phyloP scores from a whole-genome alignment of 2,888 invertebrate genomes.

The Aphelenchoides bicaudatus region DNA sequence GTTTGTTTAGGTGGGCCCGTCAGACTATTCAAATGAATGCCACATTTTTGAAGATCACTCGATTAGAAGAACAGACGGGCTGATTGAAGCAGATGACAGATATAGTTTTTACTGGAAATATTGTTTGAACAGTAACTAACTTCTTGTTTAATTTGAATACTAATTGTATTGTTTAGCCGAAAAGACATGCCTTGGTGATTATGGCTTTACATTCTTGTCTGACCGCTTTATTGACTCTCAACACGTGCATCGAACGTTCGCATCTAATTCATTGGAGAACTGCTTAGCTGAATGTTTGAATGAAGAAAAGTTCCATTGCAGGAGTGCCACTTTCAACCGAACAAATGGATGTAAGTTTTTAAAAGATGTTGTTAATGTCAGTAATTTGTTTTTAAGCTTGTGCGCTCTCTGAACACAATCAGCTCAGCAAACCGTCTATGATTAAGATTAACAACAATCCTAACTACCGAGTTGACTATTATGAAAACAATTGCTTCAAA shows the following conservation, averaged over 20 bases:
- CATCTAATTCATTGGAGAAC: conserved; percentile 47
- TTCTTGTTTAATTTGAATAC: conserved; percentile 12
- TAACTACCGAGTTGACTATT: conserved; percentile 60
- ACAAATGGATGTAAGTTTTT: conserved; percentile 48
- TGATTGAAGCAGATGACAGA: conserved; percentile 60
- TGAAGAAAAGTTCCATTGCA: conserved; percentile 48
- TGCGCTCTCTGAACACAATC: conserved; percentile 56
- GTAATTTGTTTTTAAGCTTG: conserved; percentile 38
- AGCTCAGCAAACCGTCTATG: conserved; percentile 55
- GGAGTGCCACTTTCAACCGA: conserved; percentile 59
- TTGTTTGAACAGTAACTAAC: conserved; percentile 47
- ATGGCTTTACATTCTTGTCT: conserved; percentile 59
- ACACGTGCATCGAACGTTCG: conserved; percentile 36
- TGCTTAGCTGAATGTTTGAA: conserved; percentile 57
- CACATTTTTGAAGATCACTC: conserved; percentile 47
- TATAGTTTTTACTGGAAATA: conserved; percentile 61
- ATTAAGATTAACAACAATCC: conserved; percentile 60
- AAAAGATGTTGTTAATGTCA: conserved; percentile 19
- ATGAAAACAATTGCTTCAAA: conserved; percentile 60
- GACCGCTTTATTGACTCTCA: conserved; percentile 57
- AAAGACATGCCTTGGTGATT: conserved; percentile 52
- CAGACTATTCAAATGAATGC: conserved; percentile 52
- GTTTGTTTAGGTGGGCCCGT: no score
- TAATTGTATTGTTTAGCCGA: conserved; percentile 44
- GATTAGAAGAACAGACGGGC: conserved; percentile 56